Conservation (phyloP, 2,888 invertebrate genomes). For the Drosophila testacea region DNA sequence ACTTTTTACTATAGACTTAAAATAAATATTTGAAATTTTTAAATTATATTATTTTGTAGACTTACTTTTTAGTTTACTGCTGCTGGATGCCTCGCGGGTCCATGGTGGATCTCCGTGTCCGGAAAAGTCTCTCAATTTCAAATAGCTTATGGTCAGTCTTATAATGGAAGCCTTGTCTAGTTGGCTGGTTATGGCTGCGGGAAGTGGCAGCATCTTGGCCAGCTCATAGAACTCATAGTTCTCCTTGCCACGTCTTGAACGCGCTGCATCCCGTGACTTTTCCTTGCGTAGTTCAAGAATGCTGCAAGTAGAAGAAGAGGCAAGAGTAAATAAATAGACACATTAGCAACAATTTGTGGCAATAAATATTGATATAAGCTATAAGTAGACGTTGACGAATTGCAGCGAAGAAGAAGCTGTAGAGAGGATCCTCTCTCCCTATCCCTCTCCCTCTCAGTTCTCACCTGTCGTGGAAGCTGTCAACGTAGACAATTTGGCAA, state of each 20-base stretch:
- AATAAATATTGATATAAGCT: slow-evolving; percentile 54
- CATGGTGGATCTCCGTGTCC: slow-evolving; percentile 98
- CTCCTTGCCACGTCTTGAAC: slow-evolving; percentile 96
- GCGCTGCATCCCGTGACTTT: slow-evolving; percentile 96
- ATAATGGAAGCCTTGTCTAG: slow-evolving; percentile 98
- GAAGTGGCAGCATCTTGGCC: slow-evolving; percentile 96
- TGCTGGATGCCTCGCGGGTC: slow-evolving; percentile 92
- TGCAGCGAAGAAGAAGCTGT: slow-evolving; percentile 1
- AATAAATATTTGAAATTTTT: no score
- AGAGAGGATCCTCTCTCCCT: slow-evolving; percentile 13
- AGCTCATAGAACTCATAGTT: slow-evolving; percentile 98
- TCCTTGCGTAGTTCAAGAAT: slow-evolving; percentile 97
- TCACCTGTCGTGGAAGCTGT: slow-evolving; percentile 65
- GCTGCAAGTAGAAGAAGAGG: slow-evolving; percentile 86
- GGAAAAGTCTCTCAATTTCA: slow-evolving; percentile 97
- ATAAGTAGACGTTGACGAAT: slow-evolving; percentile 76
- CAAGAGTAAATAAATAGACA: slow-evolving; percentile 15
- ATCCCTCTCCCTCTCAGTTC: slow-evolving; percentile 11
- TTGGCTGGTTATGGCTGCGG: slow-evolving; percentile 96
- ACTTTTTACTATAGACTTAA: no score
- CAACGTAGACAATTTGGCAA: slow-evolving; percentile 60
- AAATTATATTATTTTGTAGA: slow-evolving; percentile 34
- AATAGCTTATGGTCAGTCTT: slow-evolving; percentile 97
- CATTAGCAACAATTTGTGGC: slow-evolving; percentile 40
- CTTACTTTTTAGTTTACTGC: slow-evolving; percentile 94